Percentiles rank a stretch among this genome's conserved stretches.
Evolutionary conservation across 2,113 vertebrate species (phyloP).

Genomic region (Labeo catla): DNA sequence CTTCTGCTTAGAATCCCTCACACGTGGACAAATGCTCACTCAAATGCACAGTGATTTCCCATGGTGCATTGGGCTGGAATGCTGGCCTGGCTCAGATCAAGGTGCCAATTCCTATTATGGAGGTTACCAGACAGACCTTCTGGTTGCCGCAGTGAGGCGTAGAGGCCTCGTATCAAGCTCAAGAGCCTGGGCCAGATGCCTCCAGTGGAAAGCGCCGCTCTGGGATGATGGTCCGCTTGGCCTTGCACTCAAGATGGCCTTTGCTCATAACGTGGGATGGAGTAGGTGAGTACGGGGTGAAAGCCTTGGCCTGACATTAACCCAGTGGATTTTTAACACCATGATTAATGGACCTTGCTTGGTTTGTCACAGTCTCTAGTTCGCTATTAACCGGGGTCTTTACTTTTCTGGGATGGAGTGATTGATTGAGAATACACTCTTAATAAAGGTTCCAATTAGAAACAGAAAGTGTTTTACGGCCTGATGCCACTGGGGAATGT

Average conservation of each 20-base stretch:
- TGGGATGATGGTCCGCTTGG: not conserved
- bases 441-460: not conserved
- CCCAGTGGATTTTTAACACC: constrained; percentile 8
- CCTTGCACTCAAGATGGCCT: constrained; percentile 40
- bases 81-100: not conserved
- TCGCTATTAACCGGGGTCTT: not conserved
- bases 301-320: constrained; percentile 14
- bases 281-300: constrained; percentile 28
- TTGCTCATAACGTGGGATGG: not conserved
- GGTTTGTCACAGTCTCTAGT: constrained; percentile 24
- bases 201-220: constrained; percentile 19
- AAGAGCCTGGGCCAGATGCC: constrained; percentile 16
- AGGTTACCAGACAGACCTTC: constrained; percentile 35
- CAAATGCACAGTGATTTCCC: constrained; percentile 29
- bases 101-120: constrained; percentile 41
- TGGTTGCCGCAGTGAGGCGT: not conserved
- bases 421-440: constrained; percentile 4
- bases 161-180: constrained; percentile 21
- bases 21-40: not conserved
- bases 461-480: not conserved
- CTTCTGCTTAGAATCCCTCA: not conserved
- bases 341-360: constrained; percentile 9
- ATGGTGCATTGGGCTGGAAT: constrained; percentile 25
- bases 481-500: not conserved
- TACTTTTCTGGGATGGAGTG: not conserved